These are phyloP conservation scores for Vanessa tameamea DNA, from an alignment of 1,140 invertebrate species.

Conservation along the genomic window DNA sequence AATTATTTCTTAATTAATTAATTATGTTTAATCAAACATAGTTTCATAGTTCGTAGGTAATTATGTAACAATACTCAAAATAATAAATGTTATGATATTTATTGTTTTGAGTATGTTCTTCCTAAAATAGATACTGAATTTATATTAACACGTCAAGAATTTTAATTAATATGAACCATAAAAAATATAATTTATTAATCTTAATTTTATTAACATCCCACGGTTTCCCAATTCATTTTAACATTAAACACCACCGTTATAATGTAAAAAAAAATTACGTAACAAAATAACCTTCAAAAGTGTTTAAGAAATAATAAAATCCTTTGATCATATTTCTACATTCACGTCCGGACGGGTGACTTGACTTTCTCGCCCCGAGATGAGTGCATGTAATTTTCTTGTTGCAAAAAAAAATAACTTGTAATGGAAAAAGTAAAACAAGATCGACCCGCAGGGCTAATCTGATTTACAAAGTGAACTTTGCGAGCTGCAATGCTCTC, in stretches of 20 bases:
- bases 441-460: slow-evolving; percentile 37
- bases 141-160: too few species aligned
- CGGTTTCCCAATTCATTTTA: neutral
- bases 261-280: slow-evolving; percentile 15
- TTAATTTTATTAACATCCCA: slow-evolving; percentile 7
- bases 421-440: slow-evolving; percentile 56
- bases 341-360: slow-evolving; percentile 38
- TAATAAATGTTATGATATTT: too few species aligned
- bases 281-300: slow-evolving; percentile 22
- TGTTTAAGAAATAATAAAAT: slow-evolving; percentile 15
- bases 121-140: too few species aligned
- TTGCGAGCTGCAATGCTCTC: neutral
- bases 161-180: neutral
- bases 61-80: neutral
- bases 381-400: slow-evolving; percentile 56
- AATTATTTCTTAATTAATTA: too few species aligned
- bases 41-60: neutral
- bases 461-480: slow-evolving; percentile 15
- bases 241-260: slow-evolving; percentile 2
- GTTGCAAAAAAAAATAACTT: slow-evolving; percentile 57
- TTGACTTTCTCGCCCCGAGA: slow-evolving; percentile 58
- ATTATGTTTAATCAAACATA: too few species aligned
- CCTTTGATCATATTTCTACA: slow-evolving; percentile 35
- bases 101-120: too few species aligned
- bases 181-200: slow-evolving; percentile 21